Conservation (phyloP, 2,113 vertebrate genomes). For the Nesoenas mayeri region DNA sequence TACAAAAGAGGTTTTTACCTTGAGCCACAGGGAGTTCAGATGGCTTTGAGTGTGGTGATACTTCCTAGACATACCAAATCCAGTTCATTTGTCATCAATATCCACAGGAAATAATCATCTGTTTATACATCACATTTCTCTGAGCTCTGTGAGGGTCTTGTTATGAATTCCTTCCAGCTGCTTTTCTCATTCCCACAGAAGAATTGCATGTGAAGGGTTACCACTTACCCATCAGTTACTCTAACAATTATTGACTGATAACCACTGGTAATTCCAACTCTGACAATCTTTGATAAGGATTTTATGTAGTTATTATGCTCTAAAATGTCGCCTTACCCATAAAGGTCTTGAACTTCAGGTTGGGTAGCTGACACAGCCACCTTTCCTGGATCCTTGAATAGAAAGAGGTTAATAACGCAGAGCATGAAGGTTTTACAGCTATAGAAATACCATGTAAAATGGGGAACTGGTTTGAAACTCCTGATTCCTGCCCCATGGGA, state of each 20-base stretch:
- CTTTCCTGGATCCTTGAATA: neutral
- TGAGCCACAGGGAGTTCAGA: slow-evolving; percentile 6
- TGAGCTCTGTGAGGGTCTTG: slow-evolving; percentile 26
- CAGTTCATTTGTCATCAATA: slow-evolving; percentile 54
- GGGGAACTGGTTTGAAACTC: neutral
- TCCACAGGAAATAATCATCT: slow-evolving; percentile 67
- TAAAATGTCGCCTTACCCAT: neutral
- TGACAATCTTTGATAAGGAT: slow-evolving; percentile 17
- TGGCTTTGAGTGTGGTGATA: neutral
- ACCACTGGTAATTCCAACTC: slow-evolving; percentile 31
- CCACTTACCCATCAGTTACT: slow-evolving; percentile 10
- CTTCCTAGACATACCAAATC: slow-evolving; percentile 23
- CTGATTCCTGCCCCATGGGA: neutral
- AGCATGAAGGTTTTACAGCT: neutral
- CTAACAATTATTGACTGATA: slow-evolving; percentile 56
- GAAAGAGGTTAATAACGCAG: neutral
- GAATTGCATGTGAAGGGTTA: slow-evolving; percentile 55
- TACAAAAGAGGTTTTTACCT: slow-evolving; percentile 29
- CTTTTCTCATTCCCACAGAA: slow-evolving; percentile 50
- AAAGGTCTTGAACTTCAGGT: slow-evolving; percentile 21
- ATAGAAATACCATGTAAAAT: neutral
- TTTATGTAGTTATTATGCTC: neutral
- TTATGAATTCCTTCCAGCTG: slow-evolving; percentile 66
- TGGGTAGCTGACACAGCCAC: neutral
- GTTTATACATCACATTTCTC: slow-evolving; percentile 57